These are phyloP conservation scores for Cheirogaleus major DNA, from an alignment of 2,797 vertebrate species.

Conservation along the genomic window DNA sequence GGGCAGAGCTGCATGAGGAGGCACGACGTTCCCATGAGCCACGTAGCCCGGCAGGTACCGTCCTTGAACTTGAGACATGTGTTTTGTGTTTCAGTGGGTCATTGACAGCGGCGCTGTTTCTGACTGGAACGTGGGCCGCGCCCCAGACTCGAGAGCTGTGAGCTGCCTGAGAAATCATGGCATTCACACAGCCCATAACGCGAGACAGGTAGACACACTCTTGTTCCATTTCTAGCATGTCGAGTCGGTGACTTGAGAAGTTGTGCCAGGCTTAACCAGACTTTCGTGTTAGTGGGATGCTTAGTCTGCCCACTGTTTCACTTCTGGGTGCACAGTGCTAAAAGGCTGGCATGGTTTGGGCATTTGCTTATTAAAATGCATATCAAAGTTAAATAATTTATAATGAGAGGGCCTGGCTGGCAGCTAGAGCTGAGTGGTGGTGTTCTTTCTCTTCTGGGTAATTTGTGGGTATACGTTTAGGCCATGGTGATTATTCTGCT, in stretches of 20 bases:
- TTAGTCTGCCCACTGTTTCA: neutral
- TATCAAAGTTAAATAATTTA: neutral
- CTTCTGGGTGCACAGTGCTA: neutral
- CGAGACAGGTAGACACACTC: constrained; percentile 94
- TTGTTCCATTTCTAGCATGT: constrained; percentile 67
- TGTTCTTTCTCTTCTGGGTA: neutral
- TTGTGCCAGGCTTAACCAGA: neutral
- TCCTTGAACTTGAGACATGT: constrained; percentile 82
- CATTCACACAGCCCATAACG: constrained; percentile 95
- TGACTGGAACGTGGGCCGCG: constrained; percentile 96
- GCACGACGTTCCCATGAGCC: constrained; percentile 93
- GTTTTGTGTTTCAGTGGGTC: constrained; percentile 97
- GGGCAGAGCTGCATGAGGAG: constrained; percentile 96
- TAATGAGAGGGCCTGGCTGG: neutral
- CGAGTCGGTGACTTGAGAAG: neutral
- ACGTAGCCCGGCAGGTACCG: constrained; percentile 97
- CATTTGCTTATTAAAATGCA: neutral
- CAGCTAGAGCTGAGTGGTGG: no score
- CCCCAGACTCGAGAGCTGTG: constrained; percentile 94
- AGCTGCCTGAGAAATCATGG: constrained; percentile 94
- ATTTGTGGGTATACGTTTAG: neutral
- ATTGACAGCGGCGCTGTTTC: constrained; percentile 98
- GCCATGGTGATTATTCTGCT: neutral
- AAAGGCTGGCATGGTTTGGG: neutral
- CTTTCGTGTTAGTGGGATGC: neutral